Percentiles rank a stretch among this genome's conserved stretches.
Conservation (phyloP, 35 echinoderm and acorn worm genomes). For the Lytechinus variegatus region DNA sequence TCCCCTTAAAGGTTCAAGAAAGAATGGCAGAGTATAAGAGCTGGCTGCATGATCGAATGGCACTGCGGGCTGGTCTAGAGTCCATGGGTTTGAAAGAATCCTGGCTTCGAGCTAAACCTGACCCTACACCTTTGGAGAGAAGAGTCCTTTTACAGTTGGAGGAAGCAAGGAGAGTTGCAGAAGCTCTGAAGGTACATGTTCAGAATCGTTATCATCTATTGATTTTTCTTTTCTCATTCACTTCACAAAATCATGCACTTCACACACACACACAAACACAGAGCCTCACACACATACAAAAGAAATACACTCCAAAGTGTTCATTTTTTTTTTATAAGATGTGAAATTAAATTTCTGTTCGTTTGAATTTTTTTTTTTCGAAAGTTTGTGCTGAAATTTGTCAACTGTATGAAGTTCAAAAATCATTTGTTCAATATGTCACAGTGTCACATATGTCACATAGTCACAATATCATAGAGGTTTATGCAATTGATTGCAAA, state of each 20-base stretch:
- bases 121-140: slow-evolving; percentile 74
- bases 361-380: no score
- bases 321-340: not conserved
- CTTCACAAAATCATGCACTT: no score
- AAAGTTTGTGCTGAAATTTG: no score
- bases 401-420: no score
- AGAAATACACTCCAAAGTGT: not conserved
- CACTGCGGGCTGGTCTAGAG: slow-evolving; percentile 79
- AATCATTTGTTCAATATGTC: no score
- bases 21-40: slow-evolving; percentile 70
- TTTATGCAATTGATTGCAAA: no score
- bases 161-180: slow-evolving; percentile 53
- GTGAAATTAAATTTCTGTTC: not conserved
- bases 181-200: slow-evolving; percentile 48
- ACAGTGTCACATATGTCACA: no score
- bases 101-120: slow-evolving; percentile 78
- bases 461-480: no score
- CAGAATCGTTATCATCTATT: not conserved
- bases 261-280: no score
- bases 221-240: not conserved
- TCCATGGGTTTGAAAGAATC: slow-evolving; percentile 77
- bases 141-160: slow-evolving; percentile 70
- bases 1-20: slow-evolving; percentile 53
- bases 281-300: no score
- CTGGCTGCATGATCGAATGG: slow-evolving; percentile 71